Evolutionary conservation across 2,797 vertebrate species (phyloP).

Genomic region (Mus spretus): DNA sequence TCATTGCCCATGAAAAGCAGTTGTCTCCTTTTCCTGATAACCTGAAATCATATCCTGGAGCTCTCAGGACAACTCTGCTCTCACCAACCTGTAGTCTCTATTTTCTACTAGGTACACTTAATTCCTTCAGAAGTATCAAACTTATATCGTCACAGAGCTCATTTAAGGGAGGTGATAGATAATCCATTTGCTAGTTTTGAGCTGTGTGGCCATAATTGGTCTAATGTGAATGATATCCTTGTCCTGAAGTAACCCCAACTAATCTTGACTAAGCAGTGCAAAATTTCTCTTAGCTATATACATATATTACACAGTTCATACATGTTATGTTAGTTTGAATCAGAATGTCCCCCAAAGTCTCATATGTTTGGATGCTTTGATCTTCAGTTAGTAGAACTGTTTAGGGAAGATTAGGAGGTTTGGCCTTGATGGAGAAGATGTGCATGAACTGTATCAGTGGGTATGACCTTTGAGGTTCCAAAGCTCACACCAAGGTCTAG

Average conservation of each 20-base stretch:
- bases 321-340: neutral
- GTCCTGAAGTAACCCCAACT: neutral
- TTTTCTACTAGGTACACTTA: neutral
- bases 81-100: neutral
- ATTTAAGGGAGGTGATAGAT: neutral
- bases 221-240: neutral
- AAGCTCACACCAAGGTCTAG: neutral
- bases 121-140: neutral
- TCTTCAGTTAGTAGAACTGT: neutral
- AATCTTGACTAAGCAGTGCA: neutral
- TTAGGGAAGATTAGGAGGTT: neutral
- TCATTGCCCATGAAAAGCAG: neutral
- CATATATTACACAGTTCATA: neutral
- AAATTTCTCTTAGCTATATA: neutral
- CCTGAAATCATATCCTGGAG: neutral
- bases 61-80: neutral
- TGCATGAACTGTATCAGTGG: neutral
- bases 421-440: neutral
- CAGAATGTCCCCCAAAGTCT: neutral
- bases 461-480: neutral
- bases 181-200: slow-evolving; percentile 19
- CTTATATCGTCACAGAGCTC: neutral
- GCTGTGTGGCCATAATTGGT: neutral
- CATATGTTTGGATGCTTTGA: neutral
- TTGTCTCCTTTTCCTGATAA: neutral